Evolutionary conservation across 1,140 invertebrate genomes (phyloP).

Genomic region (Lepidurus couesii): DNA sequence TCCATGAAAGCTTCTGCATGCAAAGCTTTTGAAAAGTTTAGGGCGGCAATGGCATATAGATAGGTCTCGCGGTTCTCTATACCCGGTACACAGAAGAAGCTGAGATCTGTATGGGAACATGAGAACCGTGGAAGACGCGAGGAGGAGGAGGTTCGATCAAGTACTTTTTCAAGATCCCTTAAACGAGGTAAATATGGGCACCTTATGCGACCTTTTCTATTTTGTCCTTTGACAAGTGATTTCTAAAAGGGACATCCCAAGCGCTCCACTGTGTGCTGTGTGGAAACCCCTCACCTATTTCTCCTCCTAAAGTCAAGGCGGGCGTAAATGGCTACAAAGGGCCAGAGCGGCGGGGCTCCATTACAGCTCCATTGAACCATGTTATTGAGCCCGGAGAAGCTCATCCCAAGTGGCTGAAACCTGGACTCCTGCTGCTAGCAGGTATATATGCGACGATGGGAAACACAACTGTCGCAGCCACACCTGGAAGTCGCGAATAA

Average conservation of each 20-base stretch:
- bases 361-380: slow-evolving; percentile 15
- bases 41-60: background rate
- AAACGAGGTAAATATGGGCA: background rate
- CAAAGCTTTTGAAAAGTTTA: background rate
- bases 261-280: background rate
- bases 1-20: background rate
- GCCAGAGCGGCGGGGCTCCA: slow-evolving; percentile 4
- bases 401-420: slow-evolving; percentile 21
- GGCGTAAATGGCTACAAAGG: slow-evolving; percentile 11
- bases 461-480: slow-evolving; percentile 17
- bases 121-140: background rate
- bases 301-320: slow-evolving; percentile 9
- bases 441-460: slow-evolving; percentile 8
- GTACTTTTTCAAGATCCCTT: background rate
- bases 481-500: slow-evolving; percentile 14
- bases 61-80: background rate
- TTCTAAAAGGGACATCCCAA: slow-evolving; percentile 6
- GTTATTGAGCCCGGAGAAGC: slow-evolving; percentile 9
- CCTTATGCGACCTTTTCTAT: background rate
- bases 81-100: background rate
- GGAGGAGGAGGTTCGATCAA: background rate
- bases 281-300: background rate
- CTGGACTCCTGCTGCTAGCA: background rate
- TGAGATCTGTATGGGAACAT: background rate
- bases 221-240: slow-evolving; percentile 9